Base-by-base conservation (phyloP, 1,140 invertebrate species). In the Elymnias hypermnestra region DNA sequence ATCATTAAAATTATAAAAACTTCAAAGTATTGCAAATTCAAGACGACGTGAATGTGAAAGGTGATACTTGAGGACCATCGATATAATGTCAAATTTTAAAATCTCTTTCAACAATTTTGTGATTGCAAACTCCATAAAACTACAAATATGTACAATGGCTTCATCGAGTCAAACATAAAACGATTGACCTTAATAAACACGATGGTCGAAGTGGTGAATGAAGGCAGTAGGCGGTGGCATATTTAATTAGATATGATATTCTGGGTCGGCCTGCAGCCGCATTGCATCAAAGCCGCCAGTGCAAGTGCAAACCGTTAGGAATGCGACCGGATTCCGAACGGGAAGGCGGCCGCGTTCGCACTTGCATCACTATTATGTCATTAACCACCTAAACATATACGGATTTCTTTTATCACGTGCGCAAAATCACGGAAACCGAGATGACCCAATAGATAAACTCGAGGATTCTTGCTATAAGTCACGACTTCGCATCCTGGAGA, bases 291-390 rank as follows among this genome's bases (percentile, higher is more conserved):
- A 64, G 53, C 53, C 60, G 60, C 72, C 29, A 33, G 74, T 72
- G 69, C 69, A 71, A 75, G 67, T 70, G 71, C 67, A 54, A 49
- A 53, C 70, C 69, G 78, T 72, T 79, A 79, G 73, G 71, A 74
- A 77, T 76, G 73, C 58, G 75, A 78, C 75, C 76, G 70, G 76
- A 79, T 78, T 83, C 71, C 74, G 42, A 60, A 52, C 51, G 53
- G 48, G 53, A 51, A 55, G 45, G 58, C 61, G 59, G 46, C 55
- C 49, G 63, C 61, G 62, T 60, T 71, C 54, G 65, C 60, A 75
- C 63, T 72, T 59, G 56, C 60, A 70, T 66, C 38, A 57, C 45
- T 69, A 69, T 77, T 78, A 77, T 76, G 65, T 83, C 73, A 83
- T 78, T 78, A 71, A 65, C 72, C 69, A 51, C 49, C 26, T 39